Base-by-base conservation (phyloP, 2,888 invertebrate species). In the Glyphotaelius pellucidus region DNA sequence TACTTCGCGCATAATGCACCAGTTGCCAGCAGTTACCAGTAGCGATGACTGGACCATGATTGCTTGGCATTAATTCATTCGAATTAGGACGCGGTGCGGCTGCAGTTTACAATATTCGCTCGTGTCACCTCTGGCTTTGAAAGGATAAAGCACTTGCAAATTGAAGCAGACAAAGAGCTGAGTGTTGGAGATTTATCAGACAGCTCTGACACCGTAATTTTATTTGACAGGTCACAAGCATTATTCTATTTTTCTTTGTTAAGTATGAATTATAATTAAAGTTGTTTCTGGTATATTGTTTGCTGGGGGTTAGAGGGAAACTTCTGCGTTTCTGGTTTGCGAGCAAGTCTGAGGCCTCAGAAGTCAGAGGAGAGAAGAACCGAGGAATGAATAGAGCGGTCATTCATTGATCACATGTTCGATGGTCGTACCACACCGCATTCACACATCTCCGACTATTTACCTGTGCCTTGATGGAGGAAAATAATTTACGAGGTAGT, bases 1-100 rank as follows among this genome's bases (percentile, higher is more conserved):
- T 47, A 47, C 47, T 47, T 47, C 42, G 30, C 47, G 42, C n/a
- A 86, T 47, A 86, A 86, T 86, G 86, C 38, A 42, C 30, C 25
- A n/a, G 67, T 67, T 67, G 67, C 67, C 67, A n/a, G 67, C 67
- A 67, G 67, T n/a, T n/a, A 67, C 67, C 42, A 12, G 86, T 30
- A 86, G 42, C 42, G 38, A 86, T 86, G 47, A 86, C 86, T 86
- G 38, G 86, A n/a, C 25, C 30, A 86, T 35, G 86, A 86, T 35
- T n/a, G 47, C 67, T 67, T n/a, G 67, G 67, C 25, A n/a, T 67
- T 67, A 67, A 67, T 67, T 67, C 67, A 67, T 67, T 67, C 25
- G 67, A 67, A 67, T 67, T 67, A 67, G 67, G 67, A 67, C 67
- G 67, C 25, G 67, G 67, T 67, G 67, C 9, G 67, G 67, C 67